A percentile compares a stretch with the other conserved stretches of the same genome.
Evolutionary conservation across 2,797 vertebrate genomes (phyloP).

Genomic region (Poecilia picta): DNA sequence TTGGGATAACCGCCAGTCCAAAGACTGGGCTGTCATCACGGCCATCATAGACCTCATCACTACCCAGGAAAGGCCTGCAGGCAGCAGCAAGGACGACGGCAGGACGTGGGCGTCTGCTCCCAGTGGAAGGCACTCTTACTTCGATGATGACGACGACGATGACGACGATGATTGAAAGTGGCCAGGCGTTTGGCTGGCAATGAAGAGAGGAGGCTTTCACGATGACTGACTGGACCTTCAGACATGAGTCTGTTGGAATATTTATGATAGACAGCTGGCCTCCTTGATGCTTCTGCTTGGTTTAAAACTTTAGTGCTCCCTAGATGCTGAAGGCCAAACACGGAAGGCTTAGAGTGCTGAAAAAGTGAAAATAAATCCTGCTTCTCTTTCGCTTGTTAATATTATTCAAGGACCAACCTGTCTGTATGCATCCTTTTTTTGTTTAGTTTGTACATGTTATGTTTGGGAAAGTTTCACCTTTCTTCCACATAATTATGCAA

Average conservation of each 20-base stretch:
- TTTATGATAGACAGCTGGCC: constrained; percentile 34
- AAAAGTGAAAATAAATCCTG: constrained; percentile 17
- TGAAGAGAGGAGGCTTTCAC: constrained; percentile 1
- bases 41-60: constrained; percentile 98
- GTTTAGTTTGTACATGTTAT: constrained; percentile 14
- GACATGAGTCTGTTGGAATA: constrained; percentile 30
- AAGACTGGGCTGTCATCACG: constrained; percentile 93
- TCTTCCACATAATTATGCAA: constrained; percentile 20
- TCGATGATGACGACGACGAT: constrained; percentile 48
- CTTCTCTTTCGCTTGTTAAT: neutral
- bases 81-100: constrained; percentile 64
- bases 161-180: constrained; percentile 61
- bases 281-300: constrained; percentile 9
- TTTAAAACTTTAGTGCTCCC: constrained; percentile 15
- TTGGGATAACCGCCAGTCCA: constrained; percentile 87
- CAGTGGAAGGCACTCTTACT: constrained; percentile 51
- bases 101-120: constrained; percentile 38
- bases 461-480: constrained; percentile 12
- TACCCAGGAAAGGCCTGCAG: constrained; percentile 88
- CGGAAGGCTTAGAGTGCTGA: neutral
- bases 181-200: neutral
- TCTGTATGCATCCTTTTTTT: constrained; percentile 7
- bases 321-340: constrained; percentile 20
- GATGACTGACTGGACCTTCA: constrained; percentile 13
- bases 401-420: constrained; percentile 33